These are phyloP conservation scores for Uropsilus gracilis DNA, from an alignment of 2,113 vertebrate species.

Conservation along the genomic window DNA sequence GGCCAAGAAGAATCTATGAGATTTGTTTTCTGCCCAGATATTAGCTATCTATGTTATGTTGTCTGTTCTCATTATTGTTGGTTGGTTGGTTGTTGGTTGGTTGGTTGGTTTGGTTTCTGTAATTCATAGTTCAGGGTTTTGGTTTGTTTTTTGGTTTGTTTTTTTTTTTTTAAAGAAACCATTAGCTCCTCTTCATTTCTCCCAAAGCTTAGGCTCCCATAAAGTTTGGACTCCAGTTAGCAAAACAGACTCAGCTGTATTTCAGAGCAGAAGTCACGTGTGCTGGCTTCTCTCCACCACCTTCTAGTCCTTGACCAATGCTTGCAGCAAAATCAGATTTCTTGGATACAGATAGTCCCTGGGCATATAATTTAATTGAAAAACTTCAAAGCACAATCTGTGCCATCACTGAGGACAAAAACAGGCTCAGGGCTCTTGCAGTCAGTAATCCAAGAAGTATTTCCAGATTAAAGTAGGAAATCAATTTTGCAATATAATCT, in stretches of 20 bases:
- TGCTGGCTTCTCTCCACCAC: neutral
- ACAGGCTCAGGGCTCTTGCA: neutral
- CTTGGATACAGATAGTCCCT: neutral
- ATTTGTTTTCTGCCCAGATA: neutral
- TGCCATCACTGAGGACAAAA: neutral
- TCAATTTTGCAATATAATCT: neutral
- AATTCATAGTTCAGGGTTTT: neutral
- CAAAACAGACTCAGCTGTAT: neutral
- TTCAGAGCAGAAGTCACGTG: neutral
- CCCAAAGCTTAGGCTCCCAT: neutral
- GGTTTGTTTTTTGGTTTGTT: too few species aligned
- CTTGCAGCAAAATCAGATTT: neutral
- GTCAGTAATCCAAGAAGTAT: neutral
- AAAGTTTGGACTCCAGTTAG: neutral
- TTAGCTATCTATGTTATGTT: neutral
- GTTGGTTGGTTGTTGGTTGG: too few species aligned
- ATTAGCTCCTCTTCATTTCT: neutral
- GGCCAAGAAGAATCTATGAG: too few species aligned
- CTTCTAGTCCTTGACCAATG: neutral
- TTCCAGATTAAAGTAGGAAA: neutral
- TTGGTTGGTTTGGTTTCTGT: too few species aligned
- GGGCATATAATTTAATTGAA: neutral
- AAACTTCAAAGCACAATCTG: neutral
- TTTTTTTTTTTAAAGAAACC: neutral
- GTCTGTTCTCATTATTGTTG: neutral